Base-by-base conservation (phyloP, 2,797 vertebrate species). In the Pseudochromis fuscus region DNA sequence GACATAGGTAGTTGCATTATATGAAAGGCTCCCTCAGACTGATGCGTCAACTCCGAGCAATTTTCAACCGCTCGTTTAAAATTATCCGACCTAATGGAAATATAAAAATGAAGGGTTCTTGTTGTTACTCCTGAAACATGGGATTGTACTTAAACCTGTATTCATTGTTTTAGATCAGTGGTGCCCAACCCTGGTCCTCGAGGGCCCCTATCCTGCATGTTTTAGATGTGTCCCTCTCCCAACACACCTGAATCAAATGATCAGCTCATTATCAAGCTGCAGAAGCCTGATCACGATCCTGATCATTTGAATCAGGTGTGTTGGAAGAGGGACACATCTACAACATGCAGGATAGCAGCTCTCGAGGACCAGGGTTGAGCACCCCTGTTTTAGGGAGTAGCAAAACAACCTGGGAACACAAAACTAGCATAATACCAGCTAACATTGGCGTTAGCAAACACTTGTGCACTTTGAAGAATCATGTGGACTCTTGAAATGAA, bases 121-220 rank as follows among this genome's bases (percentile, higher is more conserved):
- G 60, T 37, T 66, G 38, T 23, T 79, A 37, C 38, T 40, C 57
- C 50, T 50, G 42, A 70, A 67, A 76, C 66, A 71, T 45, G 27
- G 37, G 6, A 33, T 35, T 77, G 69, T 56, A 77, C 69, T 75
- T 67, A 74, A 75, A 60, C 51, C 24, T 21, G n/a, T 7, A 45
- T 67, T 49, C 35, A 67, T 59, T 49, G 5, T 31, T 51, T 49
- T n/a, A n/a, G n/a, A n/a, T n/a, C n/a, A n/a, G n/a, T n/a, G n/a
- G n/a, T n/a, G n/a, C n/a, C n/a, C n/a, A n/a, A n/a, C n/a, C n/a
- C n/a, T n/a, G n/a, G n/a, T n/a, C n/a, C n/a, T n/a, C n/a, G n/a
- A n/a, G n/a, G n/a, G n/a, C n/a, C n/a, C n/a, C n/a, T n/a, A n/a
- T n/a, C n/a, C n/a, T n/a, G n/a, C n/a, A n/a, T n/a, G n/a, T n/a